Conservation (phyloP, 2,797 vertebrate species). For the Halcyon smyrnensis region DNA sequence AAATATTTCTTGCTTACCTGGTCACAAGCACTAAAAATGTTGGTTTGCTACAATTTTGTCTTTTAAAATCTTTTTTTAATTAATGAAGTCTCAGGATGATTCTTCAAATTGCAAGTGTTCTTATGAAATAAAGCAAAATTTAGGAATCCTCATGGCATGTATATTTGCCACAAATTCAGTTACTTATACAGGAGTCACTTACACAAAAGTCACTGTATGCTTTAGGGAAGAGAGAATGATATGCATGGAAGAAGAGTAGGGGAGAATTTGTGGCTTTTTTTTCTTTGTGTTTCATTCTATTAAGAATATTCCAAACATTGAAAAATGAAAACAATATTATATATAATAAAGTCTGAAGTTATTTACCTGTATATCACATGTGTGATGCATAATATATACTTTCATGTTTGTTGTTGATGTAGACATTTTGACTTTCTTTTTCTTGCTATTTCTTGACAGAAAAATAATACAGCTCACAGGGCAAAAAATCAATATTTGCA, state of each 20-base stretch:
- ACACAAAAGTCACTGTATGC: not conserved
- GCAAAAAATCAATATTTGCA: not conserved
- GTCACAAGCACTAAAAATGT: not conserved
- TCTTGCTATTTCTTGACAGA: not conserved
- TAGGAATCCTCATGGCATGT: not conserved
- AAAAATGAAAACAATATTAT: not conserved
- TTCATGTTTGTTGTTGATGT: not conserved
- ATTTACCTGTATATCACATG: not conserved
- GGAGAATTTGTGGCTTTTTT: fast-evolving
- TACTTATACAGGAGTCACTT: not conserved
- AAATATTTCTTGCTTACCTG: not conserved
- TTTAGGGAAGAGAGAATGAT: not conserved
- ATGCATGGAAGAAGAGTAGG: not conserved
- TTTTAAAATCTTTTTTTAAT: not conserved
- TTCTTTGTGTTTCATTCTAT: not conserved
- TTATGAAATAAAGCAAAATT: not conserved
- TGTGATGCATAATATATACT: not conserved
- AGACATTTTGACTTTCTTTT: not conserved
- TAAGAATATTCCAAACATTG: not conserved
- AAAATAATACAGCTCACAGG: not conserved
- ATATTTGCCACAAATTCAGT: not conserved
- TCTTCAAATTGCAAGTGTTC: not conserved
- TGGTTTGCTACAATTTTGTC: not conserved
- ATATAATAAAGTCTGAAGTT: not conserved
- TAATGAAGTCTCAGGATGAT: not conserved